Evolutionary conservation across 2,888 invertebrate genomes (phyloP).

Genomic region (Cryptosula pallasiana): DNA sequence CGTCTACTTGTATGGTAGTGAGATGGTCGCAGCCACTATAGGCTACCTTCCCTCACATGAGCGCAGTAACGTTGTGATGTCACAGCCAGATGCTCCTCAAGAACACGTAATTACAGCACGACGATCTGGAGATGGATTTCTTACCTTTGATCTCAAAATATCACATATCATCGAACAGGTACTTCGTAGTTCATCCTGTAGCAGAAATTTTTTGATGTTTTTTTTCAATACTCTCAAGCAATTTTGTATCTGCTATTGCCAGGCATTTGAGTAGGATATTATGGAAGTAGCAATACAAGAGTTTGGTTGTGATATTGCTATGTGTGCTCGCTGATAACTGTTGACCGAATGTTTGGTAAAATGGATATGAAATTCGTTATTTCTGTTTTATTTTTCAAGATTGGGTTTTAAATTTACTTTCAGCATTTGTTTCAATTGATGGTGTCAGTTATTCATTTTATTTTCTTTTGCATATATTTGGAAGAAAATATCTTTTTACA

Average conservation of each 20-base stretch:
- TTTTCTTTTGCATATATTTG: no score
- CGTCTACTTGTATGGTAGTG: no score
- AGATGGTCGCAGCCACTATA: not conserved
- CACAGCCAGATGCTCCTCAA: not conserved
- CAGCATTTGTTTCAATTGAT: no score
- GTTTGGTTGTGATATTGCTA: no score
- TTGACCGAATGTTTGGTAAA: no score
- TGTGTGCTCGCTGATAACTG: no score
- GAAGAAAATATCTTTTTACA: no score
- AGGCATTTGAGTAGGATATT: not conserved
- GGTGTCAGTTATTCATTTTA: no score
- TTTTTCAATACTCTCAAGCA: not conserved
- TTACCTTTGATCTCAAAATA: slow-evolving; percentile 13
- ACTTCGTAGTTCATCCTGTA: not conserved
- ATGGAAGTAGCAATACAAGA: no score
- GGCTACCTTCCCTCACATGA: not conserved
- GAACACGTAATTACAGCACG: not conserved
- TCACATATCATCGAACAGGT: slow-evolving; percentile 18
- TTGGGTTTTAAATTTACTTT: no score
- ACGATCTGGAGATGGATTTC: not conserved
- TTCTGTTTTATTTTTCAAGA: no score
- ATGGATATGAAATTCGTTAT: no score
- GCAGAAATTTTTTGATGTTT: not conserved
- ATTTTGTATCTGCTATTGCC: not conserved
- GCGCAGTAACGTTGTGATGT: not conserved